phyloP scores from a whole-genome alignment of 1,140 invertebrate species.

The Microplitis demolitor region DNA sequence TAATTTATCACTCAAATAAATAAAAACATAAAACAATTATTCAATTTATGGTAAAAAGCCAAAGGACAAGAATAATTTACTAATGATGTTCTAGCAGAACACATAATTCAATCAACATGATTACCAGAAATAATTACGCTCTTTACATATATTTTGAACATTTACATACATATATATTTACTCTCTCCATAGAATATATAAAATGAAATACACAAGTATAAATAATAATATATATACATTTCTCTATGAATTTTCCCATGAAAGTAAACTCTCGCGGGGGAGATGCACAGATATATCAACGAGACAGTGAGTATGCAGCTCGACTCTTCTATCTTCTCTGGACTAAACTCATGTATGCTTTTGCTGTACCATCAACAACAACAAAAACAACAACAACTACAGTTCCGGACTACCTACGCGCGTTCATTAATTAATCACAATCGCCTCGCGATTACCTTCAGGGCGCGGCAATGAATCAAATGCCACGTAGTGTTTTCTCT shows the following conservation, averaged over 20 bases:
- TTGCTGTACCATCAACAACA: no score
- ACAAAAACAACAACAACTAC: constrained; percentile 1
- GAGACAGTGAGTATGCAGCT: not conserved
- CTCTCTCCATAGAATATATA: not conserved
- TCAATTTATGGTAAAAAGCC: not conserved
- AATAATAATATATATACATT: not conserved
- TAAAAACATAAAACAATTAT: not conserved
- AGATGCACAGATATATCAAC: not conserved
- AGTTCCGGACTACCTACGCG: constrained; percentile 24
- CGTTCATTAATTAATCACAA: constrained; percentile 30
- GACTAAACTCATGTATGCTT: no score
- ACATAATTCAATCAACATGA: not conserved
- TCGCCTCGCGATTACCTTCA: constrained; percentile 26
- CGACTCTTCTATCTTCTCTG: no score
- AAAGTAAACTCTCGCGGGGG: not conserved
- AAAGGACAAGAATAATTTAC: not conserved
- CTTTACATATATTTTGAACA: not conserved
- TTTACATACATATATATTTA: not conserved
- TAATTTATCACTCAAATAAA: not conserved
- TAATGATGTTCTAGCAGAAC: not conserved
- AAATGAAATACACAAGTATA: not conserved
- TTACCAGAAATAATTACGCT: constrained; percentile 1
- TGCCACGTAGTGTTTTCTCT: not conserved
- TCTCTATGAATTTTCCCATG: not conserved
- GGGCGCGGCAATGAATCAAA: constrained; percentile 29